These are phyloP conservation scores for Diplogasteroides magnus DNA, from an alignment of 1,140 invertebrate genomes.

Conservation along the genomic window DNA sequence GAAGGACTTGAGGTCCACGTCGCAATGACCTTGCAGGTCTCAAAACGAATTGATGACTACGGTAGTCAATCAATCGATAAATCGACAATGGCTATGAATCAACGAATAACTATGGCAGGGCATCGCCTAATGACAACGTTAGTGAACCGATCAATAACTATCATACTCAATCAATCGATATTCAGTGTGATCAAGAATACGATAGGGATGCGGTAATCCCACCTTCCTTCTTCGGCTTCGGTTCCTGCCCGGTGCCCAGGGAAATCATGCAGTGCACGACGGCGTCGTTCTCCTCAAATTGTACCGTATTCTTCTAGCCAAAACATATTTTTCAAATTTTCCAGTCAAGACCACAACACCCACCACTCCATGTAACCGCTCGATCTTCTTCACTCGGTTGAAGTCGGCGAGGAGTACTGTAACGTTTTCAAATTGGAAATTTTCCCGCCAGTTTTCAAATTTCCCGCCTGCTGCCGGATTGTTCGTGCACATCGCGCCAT, in stretches of 20 bases:
- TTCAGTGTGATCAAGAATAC: no score
- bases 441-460: no score
- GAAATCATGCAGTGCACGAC: not conserved
- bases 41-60: no score
- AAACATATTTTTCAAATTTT: no score
- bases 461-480: no score
- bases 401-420: not conserved
- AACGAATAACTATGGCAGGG: no score
- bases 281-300: not conserved
- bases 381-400: not conserved
- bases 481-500: not conserved
- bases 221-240: not conserved
- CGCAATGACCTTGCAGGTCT: no score
- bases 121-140: no score
- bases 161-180: not conserved
- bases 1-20: not conserved
- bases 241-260: not conserved
- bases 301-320: not conserved
- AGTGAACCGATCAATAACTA: no score
- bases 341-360: not conserved
- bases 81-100: no score
- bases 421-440: no score
- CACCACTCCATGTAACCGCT: not conserved
- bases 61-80: not conserved
- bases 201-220: not conserved